Evolutionary conservation across 1,140 invertebrate species (phyloP), one percentile per base, ranked within the genome.

Genomic region (Eueides isabella): DNA sequence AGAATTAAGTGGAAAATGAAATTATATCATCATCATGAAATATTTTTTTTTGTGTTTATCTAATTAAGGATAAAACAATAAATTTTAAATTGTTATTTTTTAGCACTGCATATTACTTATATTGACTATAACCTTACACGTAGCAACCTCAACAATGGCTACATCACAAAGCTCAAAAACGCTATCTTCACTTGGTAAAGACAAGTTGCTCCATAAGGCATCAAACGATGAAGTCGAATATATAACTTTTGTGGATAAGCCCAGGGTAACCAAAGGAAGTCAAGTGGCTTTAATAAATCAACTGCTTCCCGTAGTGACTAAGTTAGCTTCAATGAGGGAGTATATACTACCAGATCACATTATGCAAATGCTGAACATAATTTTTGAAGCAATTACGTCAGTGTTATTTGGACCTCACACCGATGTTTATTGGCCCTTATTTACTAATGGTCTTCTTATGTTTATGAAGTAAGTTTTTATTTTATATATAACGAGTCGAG

Each of bases 391-490:
- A 5, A 26, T 77, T 1, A 16, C 74, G n/a, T 38, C 72, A 26
- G 7, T 71, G 26, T n/a, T 74, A 1, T 77, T 77, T 30, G 76
- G 76, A 41, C 64, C 63, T 5, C 16, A 71, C 29, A 63, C 38
- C 7, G 62, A 71, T 71, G 35, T 71, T 12, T 30, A 64, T 0
- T 67, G 68, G 33, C 71, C 76, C 9, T 19, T 74, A 5, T 62
- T 77, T 29, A 41, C 72, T 6, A 67, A 61, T 35, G 26, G 63
- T 26, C 29, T 33, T 55, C 29, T 71, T 41, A 11, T 7, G 16
- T 62, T 73, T 33, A 7, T 73, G 3, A 67, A 62, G 71, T 73
- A 41, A 73, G 71, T 72, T 26, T 55, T 55, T 11, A 6, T 55
- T 44, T 14, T 44, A 44, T 44, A n/a, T 12, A 31, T 31, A n/a